phyloP scores from a whole-genome alignment of 2,888 invertebrate genomes.

The Congeria kusceri region DNA sequence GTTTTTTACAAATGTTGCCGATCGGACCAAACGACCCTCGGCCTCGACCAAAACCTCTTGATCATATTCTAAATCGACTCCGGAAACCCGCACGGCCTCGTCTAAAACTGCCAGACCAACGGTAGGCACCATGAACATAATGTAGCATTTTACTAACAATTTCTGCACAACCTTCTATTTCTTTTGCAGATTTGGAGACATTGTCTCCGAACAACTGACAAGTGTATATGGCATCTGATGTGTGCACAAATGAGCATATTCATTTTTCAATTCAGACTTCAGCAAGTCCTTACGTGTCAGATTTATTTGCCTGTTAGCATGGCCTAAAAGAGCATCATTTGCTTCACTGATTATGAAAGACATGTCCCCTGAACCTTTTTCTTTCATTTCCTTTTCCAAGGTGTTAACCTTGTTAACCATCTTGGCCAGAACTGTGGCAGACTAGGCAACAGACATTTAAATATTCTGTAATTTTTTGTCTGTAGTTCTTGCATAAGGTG shows the following conservation, averaged over 20 bases:
- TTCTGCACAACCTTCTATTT: conserved; percentile 41
- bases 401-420: conserved; percentile 3
- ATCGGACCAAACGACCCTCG: no score
- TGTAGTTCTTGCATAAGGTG: conserved; percentile 1
- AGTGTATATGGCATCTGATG: no score
- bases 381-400: conserved; percentile 9
- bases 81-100: no score
- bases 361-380: no score
- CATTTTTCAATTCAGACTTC: conserved; percentile 36
- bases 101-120: neutral
- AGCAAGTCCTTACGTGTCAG: conserved; percentile 26
- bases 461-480: conserved; percentile 22
- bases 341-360: no score
- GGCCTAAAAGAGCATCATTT: no score
- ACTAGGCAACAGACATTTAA: conserved; percentile 5
- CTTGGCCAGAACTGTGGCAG: conserved; percentile 12
- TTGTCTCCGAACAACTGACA: conserved; percentile 49
- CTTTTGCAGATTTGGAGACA: conserved; percentile 46
- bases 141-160: conserved; percentile 29
- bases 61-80: no score
- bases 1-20: no score
- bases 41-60: no score
- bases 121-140: neutral
- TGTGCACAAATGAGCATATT: conserved; percentile 41
- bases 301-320: conserved; percentile 7